Base-by-base conservation (phyloP, 2,113 vertebrate genomes). In the Fregetta grallaria region DNA sequence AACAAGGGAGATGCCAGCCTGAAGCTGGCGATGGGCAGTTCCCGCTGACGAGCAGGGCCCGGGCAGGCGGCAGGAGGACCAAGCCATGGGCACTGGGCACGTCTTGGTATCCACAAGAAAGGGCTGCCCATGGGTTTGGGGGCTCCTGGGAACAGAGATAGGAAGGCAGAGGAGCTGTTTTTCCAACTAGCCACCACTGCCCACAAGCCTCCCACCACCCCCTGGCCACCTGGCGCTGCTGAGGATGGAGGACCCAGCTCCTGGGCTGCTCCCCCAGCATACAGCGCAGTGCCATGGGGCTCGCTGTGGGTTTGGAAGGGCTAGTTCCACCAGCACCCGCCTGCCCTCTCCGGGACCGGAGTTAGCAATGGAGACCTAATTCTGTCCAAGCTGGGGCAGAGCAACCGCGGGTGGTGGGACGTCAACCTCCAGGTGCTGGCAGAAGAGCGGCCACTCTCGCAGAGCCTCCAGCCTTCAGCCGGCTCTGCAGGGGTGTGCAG, bases 21-120 rank as follows among this genome's bases (percentile, higher is more conserved):
- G 76, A 27, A 62, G 23, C 15, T 44, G 79, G 61, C 42, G 1
- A 26, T 1, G 68, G 56, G 49, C 84, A 67, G 63, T 9, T 45
- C 23, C 27, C 0, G 0, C 2, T 0, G 3, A 55, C 1, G 1
- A 78, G 56, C 0, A 0, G n/a, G 38, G 56, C 47, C 13, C 0
- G 0, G 32, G 20, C 19, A 12, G 13, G 49, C 0, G 0, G 85
- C 3, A 1, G 15, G 59, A n/a, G 62, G 79, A 27, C 11, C 5
- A 3, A n/a, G 74, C 15, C 32, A 13, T 0, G 4, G 71, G 40
- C 52, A 30, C 26, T 1, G 5, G 42, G 75, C 30, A 73, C 1
- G 0, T 6, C 3, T 25, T 5, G 1, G 1, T 27, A 22, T 3
- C 38, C 52, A 30, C 1, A 2, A 59, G 32, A 23, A 67, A 55